Evolutionary conservation across 1,140 invertebrate genomes (phyloP), one percentile per base, ranked within the genome.

Genomic region (Carposina sasakii): DNA sequence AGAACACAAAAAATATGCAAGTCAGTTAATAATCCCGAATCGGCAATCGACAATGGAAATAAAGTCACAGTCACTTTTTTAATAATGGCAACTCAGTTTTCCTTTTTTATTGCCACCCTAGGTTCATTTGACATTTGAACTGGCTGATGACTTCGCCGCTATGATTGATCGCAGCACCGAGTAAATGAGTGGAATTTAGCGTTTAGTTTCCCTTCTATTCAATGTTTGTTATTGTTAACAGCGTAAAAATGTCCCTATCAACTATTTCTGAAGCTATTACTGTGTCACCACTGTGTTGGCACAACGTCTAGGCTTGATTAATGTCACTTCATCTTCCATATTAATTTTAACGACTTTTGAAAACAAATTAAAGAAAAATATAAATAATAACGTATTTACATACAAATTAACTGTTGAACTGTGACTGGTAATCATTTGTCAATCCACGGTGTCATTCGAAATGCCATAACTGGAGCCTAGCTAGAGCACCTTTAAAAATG

Each of bases 61-160:
- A 84, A 79, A 83, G 81, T 84, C 74, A 81, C 73, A 84, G 77
- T 84, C 81, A 84, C 76, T 84, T 84, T 84, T 84, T 84, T 84
- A 82, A 84, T 84, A 84, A 82, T 79, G 67, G 81, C 81, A 81
- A 76, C 71, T 75, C 60, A 71, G 70, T 76, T 76, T 72, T 60
- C 71, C 65, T 71, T 74, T 82, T 79, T 83, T 81, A 78, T 76
- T 73, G 75, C 76, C 75, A 79, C 78, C 77, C 81, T 78, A 81
- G 76, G 68, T 73, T 70, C 73, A 72, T 78, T 81, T 84, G 81
- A 84, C 78, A 82, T 81, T 82, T 81, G 75, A 84, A 81, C 81
- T 62, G 77, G 68, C 81, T 81, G 77, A 81, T 78, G 81, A 81
- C 76, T 79, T 72, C 64, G 71, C 69, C 61, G 66, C 71, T 63